Evolutionary conservation across 2,113 vertebrate species (phyloP).

Genomic region (Rhadina sibilatrix): DNA sequence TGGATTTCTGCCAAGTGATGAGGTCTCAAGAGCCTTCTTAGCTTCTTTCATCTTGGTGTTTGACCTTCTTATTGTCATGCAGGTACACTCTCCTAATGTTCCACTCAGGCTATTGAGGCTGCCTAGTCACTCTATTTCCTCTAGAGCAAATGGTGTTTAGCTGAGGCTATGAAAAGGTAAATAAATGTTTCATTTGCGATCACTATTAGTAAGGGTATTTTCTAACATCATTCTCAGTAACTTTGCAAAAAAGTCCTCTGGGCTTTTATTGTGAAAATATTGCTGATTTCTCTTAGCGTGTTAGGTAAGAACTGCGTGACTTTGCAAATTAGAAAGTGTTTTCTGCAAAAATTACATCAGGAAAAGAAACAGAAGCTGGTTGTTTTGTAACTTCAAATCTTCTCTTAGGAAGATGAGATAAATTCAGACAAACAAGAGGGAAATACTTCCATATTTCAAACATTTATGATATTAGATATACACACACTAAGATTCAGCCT

Average conservation of each 20-base stretch:
- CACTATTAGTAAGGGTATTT: background rate
- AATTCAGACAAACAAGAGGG: background rate
- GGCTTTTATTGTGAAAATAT: background rate
- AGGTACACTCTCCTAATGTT: slow-evolving; percentile 80
- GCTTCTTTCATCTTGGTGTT: slow-evolving; percentile 99
- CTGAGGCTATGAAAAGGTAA: background rate
- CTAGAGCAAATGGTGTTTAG: background rate
- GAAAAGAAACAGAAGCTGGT: background rate
- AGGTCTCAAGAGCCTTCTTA: slow-evolving; percentile 96
- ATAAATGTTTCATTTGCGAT: background rate
- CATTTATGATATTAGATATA: background rate
- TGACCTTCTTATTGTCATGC: slow-evolving; percentile 99
- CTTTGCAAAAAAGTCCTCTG: slow-evolving; percentile 8
- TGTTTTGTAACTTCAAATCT: slow-evolving; percentile 22
- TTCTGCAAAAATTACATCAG: background rate
- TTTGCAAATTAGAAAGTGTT: background rate
- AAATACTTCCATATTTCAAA: background rate
- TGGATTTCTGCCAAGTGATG: slow-evolving; percentile 96
- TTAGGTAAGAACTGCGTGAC: background rate
- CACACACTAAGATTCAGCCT: background rate
- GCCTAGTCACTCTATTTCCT: background rate
- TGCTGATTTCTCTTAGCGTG: background rate
- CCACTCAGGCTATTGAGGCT: background rate
- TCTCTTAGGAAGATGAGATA: background rate
- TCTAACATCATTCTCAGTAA: background rate